phyloP scores from a whole-genome alignment of 2,888 invertebrate genomes.

The Spisula solida region DNA sequence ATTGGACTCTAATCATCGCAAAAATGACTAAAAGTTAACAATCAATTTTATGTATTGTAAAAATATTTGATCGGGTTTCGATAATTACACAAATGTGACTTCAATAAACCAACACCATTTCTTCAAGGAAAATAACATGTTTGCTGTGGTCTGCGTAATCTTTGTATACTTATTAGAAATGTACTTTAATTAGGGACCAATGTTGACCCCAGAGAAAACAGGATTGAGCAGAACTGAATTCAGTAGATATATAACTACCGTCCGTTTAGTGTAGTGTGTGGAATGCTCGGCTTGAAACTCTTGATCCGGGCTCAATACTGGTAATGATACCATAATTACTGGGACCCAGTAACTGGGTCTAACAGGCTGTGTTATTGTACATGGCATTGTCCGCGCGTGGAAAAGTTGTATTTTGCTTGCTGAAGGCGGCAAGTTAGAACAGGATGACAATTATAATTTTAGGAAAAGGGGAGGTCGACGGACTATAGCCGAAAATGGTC shows the following conservation, averaged over 20 bases:
- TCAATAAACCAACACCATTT: constrained; percentile 10
- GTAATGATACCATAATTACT: no score
- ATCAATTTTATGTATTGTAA: constrained; percentile 20
- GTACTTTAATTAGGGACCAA: neutral
- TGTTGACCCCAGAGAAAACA: neutral
- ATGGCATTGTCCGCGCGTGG: no score
- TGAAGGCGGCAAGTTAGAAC: no score
- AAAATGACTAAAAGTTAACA: neutral
- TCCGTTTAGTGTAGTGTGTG: no score
- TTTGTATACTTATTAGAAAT: neutral
- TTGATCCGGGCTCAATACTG: no score
- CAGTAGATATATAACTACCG: neutral
- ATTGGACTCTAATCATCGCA: constrained; percentile 8
- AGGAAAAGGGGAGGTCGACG: no score
- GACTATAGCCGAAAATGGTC: no score
- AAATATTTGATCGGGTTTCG: neutral
- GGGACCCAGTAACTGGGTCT: no score
- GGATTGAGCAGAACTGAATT: neutral
- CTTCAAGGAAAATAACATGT: neutral
- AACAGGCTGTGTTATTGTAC: no score
- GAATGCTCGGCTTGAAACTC: no score
- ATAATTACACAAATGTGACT: constrained; percentile 9
- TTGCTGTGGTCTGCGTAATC: neutral
- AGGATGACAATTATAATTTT: no score
- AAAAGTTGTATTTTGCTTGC: no score